Percentiles rank a stretch among this genome's conserved stretches.
Evolutionary conservation across 2,797 vertebrate genomes (phyloP).

Genomic region (Tiaroga cobitis): DNA sequence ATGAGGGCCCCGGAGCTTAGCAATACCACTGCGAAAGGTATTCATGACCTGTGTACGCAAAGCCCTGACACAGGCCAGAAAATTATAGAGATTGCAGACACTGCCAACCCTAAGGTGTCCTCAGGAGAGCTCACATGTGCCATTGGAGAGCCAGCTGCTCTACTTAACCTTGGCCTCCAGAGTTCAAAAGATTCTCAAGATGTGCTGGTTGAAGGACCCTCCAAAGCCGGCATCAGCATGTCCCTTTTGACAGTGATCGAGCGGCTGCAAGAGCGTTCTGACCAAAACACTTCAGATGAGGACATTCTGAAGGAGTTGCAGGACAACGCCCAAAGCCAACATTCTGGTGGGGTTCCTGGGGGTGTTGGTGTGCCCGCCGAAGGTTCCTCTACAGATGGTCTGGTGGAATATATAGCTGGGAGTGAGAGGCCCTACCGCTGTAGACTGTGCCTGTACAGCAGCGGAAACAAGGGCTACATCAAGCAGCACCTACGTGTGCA

Average conservation of each 20-base stretch:
- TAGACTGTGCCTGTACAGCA: conserved; percentile 91
- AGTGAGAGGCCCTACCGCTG: conserved; percentile 90
- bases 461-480: conserved; percentile 95
- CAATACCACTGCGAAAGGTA: conserved; percentile 69
- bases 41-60: conserved; percentile 63
- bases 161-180: conserved; percentile 77
- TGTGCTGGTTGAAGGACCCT: conserved; percentile 75
- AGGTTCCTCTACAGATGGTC: conserved; percentile 63
- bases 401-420: conserved; percentile 89
- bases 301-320: conserved; percentile 95
- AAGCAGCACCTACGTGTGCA: conserved; percentile 97
- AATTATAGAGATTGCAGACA: conserved; percentile 68
- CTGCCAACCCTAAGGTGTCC: conserved; percentile 67
- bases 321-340: conserved; percentile 90
- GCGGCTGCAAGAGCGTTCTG: conserved; percentile 90
- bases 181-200: conserved; percentile 69
- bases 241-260: conserved; percentile 96
- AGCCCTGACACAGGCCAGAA: conserved; percentile 76
- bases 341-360: conserved; percentile 45
- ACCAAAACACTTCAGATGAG: conserved; percentile 94
- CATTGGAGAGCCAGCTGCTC: conserved; percentile 70
- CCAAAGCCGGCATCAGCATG: conserved; percentile 93
- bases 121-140: conserved; percentile 66
- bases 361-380: conserved; percentile 58
- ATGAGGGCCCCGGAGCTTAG: conserved; percentile 86